These are phyloP conservation scores for Musca vetustissima DNA, from an alignment of 1,140 invertebrate species.

Conservation along the genomic window DNA sequence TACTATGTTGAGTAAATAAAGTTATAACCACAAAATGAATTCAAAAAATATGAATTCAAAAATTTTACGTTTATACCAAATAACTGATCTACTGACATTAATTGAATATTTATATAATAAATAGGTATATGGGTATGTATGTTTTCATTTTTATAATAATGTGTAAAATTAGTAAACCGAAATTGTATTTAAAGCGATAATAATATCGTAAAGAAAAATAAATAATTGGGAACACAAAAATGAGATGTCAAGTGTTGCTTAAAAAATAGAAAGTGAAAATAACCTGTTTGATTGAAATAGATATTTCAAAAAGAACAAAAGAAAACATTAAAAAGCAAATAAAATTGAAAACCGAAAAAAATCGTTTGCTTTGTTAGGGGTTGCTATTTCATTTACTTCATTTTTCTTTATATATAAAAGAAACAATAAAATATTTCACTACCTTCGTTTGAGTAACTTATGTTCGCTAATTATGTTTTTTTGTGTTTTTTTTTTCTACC, in stretches of 20 bases:
- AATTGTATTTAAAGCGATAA: background rate
- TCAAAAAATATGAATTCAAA: no score
- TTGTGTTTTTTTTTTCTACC: background rate
- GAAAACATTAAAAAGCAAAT: constrained; percentile 5
- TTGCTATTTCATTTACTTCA: background rate
- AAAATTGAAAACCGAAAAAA: background rate
- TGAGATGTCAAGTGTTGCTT: constrained; percentile 15
- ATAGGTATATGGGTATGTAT: no score
- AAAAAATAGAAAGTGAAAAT: background rate
- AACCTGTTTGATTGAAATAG: no score
- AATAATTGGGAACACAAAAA: background rate
- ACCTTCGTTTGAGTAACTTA: background rate
- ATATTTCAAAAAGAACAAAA: background rate
- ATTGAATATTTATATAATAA: no score
- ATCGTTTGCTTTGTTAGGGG: background rate
- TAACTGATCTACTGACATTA: no score
- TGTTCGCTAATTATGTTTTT: background rate
- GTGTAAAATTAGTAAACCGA: background rate
- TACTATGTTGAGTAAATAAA: no score
- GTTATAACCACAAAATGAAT: no score
- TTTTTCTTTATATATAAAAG: background rate
- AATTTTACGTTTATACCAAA: no score
- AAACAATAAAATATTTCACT: background rate
- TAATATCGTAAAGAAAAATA: background rate
- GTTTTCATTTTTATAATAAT: background rate